These are phyloP conservation scores for Syngnathus rostellatus DNA, from an alignment of 2,797 vertebrate species.

Conservation along the genomic window DNA sequence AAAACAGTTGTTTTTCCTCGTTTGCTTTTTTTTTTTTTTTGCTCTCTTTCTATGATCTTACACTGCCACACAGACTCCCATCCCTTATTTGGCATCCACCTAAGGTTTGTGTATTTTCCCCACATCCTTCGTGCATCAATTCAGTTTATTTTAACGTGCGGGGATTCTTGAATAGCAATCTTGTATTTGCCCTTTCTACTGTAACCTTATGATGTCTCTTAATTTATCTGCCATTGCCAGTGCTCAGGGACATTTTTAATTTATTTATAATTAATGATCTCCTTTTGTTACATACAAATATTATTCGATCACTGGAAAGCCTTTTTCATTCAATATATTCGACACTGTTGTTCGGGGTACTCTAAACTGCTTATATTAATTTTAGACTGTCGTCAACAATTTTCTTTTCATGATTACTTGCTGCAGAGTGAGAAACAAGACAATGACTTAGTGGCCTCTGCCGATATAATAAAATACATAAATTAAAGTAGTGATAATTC, in stretches of 20 bases:
- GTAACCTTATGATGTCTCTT: not conserved
- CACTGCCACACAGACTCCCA: not conserved
- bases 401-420: slow-evolving; percentile 4
- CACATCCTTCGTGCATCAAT: not conserved
- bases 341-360: not conserved
- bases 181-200: not conserved
- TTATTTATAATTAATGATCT: not conserved
- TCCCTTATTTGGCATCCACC: not conserved
- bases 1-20: not conserved
- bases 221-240: not conserved
- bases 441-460: slow-evolving; percentile 29
- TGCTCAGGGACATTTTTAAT: not conserved
- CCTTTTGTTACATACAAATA: not conserved
- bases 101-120: not conserved
- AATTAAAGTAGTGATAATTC: slow-evolving; percentile 42
- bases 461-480: slow-evolving; percentile 28
- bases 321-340: not conserved
- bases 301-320: not conserved
- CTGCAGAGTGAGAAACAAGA: slow-evolving; percentile 11
- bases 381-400: slow-evolving; percentile 18
- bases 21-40: not conserved
- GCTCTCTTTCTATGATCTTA: not conserved
- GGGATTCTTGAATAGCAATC: not conserved
- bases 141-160: not conserved
- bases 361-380: slow-evolving; percentile 19